These are phyloP conservation scores for Crypturellus undulatus DNA, from an alignment of 2,113 vertebrate genomes.

Conservation along the genomic window DNA sequence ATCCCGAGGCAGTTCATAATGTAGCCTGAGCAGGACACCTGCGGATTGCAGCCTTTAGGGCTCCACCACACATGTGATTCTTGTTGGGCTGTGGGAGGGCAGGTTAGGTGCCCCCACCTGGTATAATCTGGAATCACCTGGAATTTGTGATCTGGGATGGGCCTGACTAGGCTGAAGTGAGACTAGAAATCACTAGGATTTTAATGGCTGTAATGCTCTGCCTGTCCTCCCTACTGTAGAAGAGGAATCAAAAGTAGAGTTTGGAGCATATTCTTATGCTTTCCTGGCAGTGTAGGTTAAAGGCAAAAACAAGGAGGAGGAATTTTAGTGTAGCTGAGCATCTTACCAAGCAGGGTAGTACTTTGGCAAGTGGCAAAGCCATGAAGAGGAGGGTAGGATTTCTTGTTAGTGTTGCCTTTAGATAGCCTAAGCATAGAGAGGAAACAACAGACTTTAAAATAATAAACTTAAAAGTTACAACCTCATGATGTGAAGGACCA, in stretches of 20 bases:
- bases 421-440: background rate
- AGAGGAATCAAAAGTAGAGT: background rate
- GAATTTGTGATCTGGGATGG: background rate
- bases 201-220: background rate
- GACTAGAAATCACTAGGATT: background rate
- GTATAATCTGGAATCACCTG: too few relatives aligned
- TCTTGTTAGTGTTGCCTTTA: background rate
- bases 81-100: background rate
- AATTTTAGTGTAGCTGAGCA: background rate
- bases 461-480: background rate
- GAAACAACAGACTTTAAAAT: background rate
- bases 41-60: too few relatives aligned
- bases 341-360: background rate
- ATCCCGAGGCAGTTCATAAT: accelerated
- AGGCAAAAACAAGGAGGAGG: background rate
- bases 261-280: accelerated
- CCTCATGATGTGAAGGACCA: accelerated
- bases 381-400: background rate
- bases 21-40: accelerated
- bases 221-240: background rate
- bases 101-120: background rate
- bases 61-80: accelerated
- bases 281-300: background rate
- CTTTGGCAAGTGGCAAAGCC: background rate
- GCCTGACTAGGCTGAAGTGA: background rate